These are phyloP conservation scores for Trissonchulus latispiculum DNA, from an alignment of 2,888 invertebrate species.

Conservation along the genomic window DNA sequence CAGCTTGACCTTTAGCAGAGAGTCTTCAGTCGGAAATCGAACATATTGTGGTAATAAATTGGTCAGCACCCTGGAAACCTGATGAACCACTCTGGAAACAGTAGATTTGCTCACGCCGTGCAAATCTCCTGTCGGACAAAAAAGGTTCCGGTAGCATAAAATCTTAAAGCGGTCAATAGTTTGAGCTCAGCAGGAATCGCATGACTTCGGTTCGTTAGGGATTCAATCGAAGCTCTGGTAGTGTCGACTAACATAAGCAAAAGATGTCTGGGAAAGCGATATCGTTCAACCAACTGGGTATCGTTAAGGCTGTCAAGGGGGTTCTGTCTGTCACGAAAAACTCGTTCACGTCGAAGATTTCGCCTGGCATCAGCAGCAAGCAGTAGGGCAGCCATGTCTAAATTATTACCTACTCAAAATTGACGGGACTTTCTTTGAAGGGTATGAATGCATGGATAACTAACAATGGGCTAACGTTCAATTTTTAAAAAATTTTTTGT, in stretches of 20 bases:
- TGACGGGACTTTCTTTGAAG: too few relatives aligned
- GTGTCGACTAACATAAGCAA: background rate
- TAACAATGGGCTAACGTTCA: too few relatives aligned
- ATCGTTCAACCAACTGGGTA: constrained; percentile 1
- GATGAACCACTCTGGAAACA: background rate
- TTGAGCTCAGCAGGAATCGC: background rate
- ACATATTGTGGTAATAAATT: background rate
- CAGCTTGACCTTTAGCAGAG: background rate
- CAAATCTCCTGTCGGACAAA: background rate
- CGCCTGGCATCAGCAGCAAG: background rate
- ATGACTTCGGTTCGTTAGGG: background rate
- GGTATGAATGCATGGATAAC: too few relatives aligned
- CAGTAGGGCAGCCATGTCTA: background rate
- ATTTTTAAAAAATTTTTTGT: too few relatives aligned
- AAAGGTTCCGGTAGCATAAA: constrained; percentile 5
- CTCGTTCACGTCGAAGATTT: background rate
- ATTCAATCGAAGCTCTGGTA: background rate
- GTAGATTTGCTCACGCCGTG: background rate
- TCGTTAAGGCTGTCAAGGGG: background rate
- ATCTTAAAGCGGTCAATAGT: background rate
- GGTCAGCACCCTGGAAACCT: background rate
- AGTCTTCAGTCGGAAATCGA: background rate
- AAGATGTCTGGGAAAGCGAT: background rate
- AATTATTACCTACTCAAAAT: too few relatives aligned
- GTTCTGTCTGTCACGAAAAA: background rate